Conservation (phyloP, 2,888 invertebrate species). For the Drosophila barbarae region DNA sequence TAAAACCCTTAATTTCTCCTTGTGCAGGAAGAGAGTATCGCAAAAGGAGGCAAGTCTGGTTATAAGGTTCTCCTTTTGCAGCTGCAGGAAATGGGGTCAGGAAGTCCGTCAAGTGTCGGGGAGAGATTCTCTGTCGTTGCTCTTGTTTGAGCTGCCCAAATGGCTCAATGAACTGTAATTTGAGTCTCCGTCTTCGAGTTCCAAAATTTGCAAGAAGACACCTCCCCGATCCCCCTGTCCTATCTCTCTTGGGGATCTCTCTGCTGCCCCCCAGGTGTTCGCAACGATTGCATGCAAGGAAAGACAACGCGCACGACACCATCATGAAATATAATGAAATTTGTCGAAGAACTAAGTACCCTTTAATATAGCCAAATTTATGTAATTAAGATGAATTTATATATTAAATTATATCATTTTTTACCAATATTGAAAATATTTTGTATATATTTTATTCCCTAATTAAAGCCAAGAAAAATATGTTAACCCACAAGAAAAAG, state of each 20-base stretch:
- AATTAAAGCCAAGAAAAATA: background rate
- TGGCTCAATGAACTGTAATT: conserved; percentile 74
- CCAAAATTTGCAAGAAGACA: conserved; percentile 47
- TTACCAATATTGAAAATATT: too few relatives aligned
- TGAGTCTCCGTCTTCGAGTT: conserved; percentile 49
- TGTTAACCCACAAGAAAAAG: background rate
- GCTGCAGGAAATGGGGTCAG: conserved; percentile 68
- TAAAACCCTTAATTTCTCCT: background rate
- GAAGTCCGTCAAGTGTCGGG: conserved; percentile 68
- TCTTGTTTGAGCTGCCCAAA: conserved; percentile 44
- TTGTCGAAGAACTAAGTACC: background rate
- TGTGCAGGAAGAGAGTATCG: conserved; percentile 13
- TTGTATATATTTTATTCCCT: background rate
- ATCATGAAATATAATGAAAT: background rate
- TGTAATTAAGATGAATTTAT: background rate
- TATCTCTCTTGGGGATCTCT: conserved; percentile 4
- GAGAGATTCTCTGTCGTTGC: conserved; percentile 28
- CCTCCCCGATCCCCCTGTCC: background rate
- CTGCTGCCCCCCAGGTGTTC: conserved; percentile 55
- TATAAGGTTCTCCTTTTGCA: conserved; percentile 43
- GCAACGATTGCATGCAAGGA: conserved; percentile 34
- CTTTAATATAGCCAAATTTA: background rate
- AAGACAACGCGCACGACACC: conserved; percentile 24
- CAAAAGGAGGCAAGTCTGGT: background rate
- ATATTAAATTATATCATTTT: background rate